These are phyloP conservation scores for Setipinna tenuifilis DNA, from an alignment of 2,797 vertebrate species.

Conservation along the genomic window DNA sequence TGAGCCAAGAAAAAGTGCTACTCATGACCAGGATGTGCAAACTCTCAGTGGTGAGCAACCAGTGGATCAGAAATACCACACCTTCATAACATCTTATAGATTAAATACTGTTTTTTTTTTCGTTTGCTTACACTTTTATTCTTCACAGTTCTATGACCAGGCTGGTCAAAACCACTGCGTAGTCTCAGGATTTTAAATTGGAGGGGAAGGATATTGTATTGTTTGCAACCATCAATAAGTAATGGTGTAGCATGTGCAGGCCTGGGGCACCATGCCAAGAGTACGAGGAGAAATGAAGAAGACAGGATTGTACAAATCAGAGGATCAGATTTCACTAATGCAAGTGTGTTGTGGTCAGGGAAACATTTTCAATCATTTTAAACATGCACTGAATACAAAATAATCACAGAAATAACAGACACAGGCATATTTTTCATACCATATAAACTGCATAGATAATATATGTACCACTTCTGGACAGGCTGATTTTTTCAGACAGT, in stretches of 20 bases:
- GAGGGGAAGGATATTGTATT: constrained; percentile 2
- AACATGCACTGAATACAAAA: background rate
- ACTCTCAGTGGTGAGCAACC: background rate
- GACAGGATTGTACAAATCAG: background rate
- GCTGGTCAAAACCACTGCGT: background rate
- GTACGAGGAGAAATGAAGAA: background rate
- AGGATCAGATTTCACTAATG: background rate
- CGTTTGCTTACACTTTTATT: background rate
- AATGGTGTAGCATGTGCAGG: background rate
- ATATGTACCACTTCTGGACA: background rate
- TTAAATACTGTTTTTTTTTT: background rate
- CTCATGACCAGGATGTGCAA: background rate
- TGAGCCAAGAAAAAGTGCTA: background rate
- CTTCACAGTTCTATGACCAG: background rate
- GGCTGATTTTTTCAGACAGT: background rate
- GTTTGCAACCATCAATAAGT: background rate
- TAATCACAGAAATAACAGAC: background rate
- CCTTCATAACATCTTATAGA: background rate
- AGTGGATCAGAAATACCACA: background rate
- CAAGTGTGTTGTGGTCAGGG: background rate
- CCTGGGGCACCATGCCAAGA: background rate
- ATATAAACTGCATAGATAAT: background rate
- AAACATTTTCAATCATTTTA: background rate
- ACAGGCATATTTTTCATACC: background rate
- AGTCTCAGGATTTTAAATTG: background rate